A percentile compares a stretch with the other conserved stretches of the same genome.
Evolutionary conservation across 1,140 invertebrate species (phyloP).

Genomic region (Radopholus similis): DNA sequence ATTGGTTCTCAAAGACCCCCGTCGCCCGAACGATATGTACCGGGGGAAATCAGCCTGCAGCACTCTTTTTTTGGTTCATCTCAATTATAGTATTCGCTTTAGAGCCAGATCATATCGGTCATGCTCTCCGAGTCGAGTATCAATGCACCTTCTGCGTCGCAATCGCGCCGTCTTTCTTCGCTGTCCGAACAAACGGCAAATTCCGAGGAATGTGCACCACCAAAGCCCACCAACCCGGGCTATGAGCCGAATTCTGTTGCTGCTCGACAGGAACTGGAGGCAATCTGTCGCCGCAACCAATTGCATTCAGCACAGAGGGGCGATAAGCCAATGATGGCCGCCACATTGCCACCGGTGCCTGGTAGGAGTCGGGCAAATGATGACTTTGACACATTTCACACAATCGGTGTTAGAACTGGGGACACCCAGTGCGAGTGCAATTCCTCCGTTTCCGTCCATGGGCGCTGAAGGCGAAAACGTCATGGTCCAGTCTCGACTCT

Average conservation of each 20-base stretch:
- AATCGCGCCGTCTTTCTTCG: no score
- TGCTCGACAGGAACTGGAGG: constrained; percentile 43
- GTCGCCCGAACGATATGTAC: no score
- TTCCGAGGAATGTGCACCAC: no score
- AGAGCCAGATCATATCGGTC: background rate
- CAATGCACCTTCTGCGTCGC: no score
- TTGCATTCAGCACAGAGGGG: background rate
- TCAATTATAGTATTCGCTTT: no score
- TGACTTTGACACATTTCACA: constrained; percentile 19
- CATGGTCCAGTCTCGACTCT: constrained; percentile 51
- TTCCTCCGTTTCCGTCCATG: no score
- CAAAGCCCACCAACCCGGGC: no score
- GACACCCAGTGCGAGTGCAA: constrained; percentile 27
- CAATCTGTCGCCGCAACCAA: constrained; percentile 39
- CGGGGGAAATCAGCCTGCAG: no score
- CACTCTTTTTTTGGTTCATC: no score
- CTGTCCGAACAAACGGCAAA: no score
- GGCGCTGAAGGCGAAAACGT: constrained; percentile 15
- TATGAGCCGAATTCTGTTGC: no score
- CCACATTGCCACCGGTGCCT: constrained; percentile 8
- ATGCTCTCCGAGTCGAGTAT: background rate
- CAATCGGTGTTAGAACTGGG: constrained; percentile 26
- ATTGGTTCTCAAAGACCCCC: no score
- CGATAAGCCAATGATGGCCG: background rate
- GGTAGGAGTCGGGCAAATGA: constrained; percentile 3